Evolutionary conservation across 1,140 invertebrate genomes (phyloP), one percentile per base, ranked within the genome.

Genomic region (Mamestra configurata): DNA sequence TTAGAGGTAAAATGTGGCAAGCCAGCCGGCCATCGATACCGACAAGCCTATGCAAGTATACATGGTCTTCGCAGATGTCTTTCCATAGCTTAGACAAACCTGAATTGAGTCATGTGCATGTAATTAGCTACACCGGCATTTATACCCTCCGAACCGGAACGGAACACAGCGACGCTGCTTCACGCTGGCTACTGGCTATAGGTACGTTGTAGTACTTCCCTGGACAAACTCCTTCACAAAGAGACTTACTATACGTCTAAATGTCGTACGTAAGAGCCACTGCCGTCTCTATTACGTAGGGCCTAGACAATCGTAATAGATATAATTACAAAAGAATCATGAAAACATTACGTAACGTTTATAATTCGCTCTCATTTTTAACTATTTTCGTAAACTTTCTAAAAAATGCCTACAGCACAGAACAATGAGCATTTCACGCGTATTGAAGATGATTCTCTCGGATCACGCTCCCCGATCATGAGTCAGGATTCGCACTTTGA

Each of bases 391-490:
- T 43, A 5, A 49, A 76, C 73, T 76, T 76, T 76, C 73, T 76
- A 76, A 61, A 61, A 59, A 46, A 51, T 15, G 31, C 35, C 49
- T n/a, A 75, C 22, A 20, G 57, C 10, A 11, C 22, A 76, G 59
- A 46, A 76, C 73, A 76, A 76, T 76, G 57, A 4, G 8, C 15
- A 46, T 27, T 75, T 40, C 27, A 49, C 81, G 80, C 84, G 85
- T 85, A 84, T 88, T 87, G 76, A 79, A 81, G 73, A 71, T 79
- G 81, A 88, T 84, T 85, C 79, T 71, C 66, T 79, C 43, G 53
- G 80, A 84, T 87, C 86, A 85, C 83, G 84, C 55, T 27, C 77
- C 55, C 35, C 75, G 79, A 82, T 84, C 80, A 86, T 91, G 90
- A 92, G 82, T 92, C 88, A 91, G 80, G 84, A 73, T 53, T 76